phyloP scores from a whole-genome alignment of 92 coral and sea anemone species.

The Epizoanthus ramosus region DNA sequence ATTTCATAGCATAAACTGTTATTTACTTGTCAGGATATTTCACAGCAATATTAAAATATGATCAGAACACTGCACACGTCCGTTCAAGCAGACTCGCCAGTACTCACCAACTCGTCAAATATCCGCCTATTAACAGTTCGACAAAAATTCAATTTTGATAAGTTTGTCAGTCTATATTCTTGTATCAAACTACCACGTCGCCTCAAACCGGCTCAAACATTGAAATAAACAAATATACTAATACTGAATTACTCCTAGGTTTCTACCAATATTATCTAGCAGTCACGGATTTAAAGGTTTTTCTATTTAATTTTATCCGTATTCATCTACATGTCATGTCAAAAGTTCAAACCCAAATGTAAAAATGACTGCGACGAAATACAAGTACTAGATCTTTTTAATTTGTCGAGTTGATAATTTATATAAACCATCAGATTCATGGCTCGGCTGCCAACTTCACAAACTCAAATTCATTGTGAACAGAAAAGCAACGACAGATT shows the following conservation, averaged over 20 bases:
- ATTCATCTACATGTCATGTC: background rate
- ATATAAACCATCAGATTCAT: background rate
- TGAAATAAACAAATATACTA: too few species aligned
- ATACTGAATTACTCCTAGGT: too few species aligned
- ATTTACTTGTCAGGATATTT: background rate
- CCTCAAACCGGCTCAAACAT: too few species aligned
- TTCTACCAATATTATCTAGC: background rate
- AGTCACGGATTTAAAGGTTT: background rate
- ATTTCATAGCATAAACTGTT: background rate
- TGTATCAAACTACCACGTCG: background rate
- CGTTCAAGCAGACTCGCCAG: background rate
- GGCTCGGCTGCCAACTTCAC: background rate
- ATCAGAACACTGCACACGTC: background rate
- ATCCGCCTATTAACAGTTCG: background rate
- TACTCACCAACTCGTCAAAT: constrained; percentile 1
- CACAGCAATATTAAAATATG: background rate
- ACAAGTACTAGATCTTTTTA: background rate
- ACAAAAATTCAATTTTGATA: background rate
- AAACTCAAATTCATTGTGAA: background rate
- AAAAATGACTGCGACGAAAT: background rate
- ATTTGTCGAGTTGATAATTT: background rate
- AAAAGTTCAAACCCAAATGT: too few species aligned
- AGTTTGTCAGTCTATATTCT: background rate
- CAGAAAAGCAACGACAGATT: constrained; percentile 5
- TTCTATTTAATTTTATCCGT: background rate